phyloP scores from a whole-genome alignment of 2,888 invertebrate species.

The Idaea aversata region DNA sequence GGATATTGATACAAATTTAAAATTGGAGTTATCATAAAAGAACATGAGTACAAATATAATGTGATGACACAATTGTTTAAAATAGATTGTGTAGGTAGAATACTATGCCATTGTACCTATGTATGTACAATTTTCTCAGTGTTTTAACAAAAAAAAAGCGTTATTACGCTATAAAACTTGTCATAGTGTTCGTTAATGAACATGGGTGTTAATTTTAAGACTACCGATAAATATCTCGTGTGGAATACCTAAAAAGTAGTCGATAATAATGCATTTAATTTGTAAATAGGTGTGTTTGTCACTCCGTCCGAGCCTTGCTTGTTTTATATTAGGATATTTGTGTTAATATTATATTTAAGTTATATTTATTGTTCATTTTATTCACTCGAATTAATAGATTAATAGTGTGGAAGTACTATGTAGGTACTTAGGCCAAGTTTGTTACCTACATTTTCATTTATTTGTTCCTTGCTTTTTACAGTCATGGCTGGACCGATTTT shows the following conservation, averaged over 20 bases:
- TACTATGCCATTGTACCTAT: too few species aligned
- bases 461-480: not conserved
- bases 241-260: conserved; percentile 23
- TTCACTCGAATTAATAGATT: not conserved
- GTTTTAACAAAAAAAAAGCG: too few species aligned
- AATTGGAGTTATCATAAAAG: too few species aligned
- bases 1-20: too few species aligned
- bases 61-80: too few species aligned
- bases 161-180: too few species aligned
- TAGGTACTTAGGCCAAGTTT: too few species aligned
- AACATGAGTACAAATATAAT: too few species aligned
- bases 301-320: conserved; percentile 52
- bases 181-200: too few species aligned
- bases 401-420: too few species aligned
- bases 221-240: not conserved
- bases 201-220: not conserved
- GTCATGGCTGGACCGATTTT: not conserved
- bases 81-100: too few species aligned
- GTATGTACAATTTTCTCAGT: too few species aligned
- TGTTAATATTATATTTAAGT: conserved; percentile 31
- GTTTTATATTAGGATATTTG: conserved; percentile 14
- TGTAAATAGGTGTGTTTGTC: conserved; percentile 45
- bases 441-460: not conserved
- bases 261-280: conserved; percentile 62
- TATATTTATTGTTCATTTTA: conserved; percentile 23